These are phyloP conservation scores for Drosophila mimetica DNA, from an alignment of 2,888 invertebrate genomes.

Conservation along the genomic window DNA sequence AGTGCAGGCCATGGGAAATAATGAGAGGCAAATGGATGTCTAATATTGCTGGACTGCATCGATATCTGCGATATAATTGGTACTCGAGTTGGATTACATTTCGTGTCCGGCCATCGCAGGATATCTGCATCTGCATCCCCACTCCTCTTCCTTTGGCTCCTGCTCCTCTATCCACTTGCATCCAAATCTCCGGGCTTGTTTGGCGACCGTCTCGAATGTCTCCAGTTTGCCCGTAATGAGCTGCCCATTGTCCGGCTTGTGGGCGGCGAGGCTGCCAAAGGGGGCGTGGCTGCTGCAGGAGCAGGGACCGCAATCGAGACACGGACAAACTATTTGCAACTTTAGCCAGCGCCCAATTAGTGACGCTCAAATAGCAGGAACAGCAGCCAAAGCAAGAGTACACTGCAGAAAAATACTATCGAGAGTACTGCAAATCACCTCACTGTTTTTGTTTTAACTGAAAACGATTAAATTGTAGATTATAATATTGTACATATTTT, in stretches of 20 bases:
- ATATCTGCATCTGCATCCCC: background rate
- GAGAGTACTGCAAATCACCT: too few relatives aligned
- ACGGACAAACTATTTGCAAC: slow-evolving; percentile 67
- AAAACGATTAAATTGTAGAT: too few relatives aligned
- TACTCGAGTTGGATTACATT: slow-evolving; percentile 25
- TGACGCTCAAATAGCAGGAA: slow-evolving; percentile 68
- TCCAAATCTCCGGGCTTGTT: slow-evolving; percentile 9
- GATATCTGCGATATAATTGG: slow-evolving; percentile 43
- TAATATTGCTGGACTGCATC: slow-evolving; percentile 10
- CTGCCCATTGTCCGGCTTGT: slow-evolving; percentile 41
- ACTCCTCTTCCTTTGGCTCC: background rate
- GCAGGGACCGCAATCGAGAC: slow-evolving; percentile 26
- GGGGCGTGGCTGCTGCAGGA: background rate
- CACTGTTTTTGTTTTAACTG: too few relatives aligned
- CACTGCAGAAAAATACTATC: slow-evolving; percentile 6
- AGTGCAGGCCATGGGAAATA: slow-evolving; percentile 4
- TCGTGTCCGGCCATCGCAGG: background rate
- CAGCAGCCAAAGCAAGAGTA: background rate
- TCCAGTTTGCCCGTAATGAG: slow-evolving; percentile 49
- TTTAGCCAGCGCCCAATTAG: slow-evolving; percentile 70
- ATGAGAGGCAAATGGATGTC: background rate
- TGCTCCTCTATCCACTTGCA: background rate
- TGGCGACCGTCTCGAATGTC: slow-evolving; percentile 43
- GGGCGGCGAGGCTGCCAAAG: background rate
- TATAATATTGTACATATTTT: too few relatives aligned